Conservation (phyloP, 2,888 invertebrate genomes). For the Mechanitis mazaeus region DNA sequence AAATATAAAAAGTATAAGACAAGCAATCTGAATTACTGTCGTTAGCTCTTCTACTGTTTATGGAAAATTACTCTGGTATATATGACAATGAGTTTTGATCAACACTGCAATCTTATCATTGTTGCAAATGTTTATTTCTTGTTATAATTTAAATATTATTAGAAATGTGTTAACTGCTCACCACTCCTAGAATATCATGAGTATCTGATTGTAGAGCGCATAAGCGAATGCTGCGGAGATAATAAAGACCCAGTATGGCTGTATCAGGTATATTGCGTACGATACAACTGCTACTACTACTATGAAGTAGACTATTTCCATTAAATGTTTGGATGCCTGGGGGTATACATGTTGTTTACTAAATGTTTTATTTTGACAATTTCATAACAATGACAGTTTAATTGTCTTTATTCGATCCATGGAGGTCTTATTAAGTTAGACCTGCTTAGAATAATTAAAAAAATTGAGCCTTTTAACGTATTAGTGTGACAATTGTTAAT, state of each 20-base stretch:
- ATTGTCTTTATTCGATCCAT: not conserved
- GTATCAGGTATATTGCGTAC: conserved; percentile 53
- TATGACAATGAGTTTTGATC: too few relatives aligned
- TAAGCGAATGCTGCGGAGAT: conserved; percentile 44
- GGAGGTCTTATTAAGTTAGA: too few relatives aligned
- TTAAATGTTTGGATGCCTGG: conserved; percentile 41
- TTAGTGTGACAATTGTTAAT: too few relatives aligned
- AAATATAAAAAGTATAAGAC: too few relatives aligned
- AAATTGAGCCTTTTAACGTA: too few relatives aligned
- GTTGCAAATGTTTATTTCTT: not conserved
- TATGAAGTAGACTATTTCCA: conserved; percentile 64
- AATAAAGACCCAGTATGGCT: conserved; percentile 59
- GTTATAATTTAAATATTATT: conserved; percentile 11
- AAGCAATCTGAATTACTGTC: too few relatives aligned
- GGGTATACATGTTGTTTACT: too few relatives aligned
- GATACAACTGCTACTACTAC: conserved; percentile 42
- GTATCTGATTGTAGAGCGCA: conserved; percentile 45
- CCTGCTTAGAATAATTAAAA: not conserved
- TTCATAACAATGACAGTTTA: conserved; percentile 1
- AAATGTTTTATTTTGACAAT: conserved; percentile 31
- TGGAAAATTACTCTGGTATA: too few relatives aligned
- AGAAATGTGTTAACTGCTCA: conserved; percentile 16
- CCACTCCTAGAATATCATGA: conserved; percentile 40
- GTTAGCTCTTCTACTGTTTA: too few relatives aligned
- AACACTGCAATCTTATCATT: too few relatives aligned